Evolutionary conservation across 2,113 vertebrate species (phyloP), one percentile per base, ranked within the genome.

Genomic region (Larimichthys crocea): DNA sequence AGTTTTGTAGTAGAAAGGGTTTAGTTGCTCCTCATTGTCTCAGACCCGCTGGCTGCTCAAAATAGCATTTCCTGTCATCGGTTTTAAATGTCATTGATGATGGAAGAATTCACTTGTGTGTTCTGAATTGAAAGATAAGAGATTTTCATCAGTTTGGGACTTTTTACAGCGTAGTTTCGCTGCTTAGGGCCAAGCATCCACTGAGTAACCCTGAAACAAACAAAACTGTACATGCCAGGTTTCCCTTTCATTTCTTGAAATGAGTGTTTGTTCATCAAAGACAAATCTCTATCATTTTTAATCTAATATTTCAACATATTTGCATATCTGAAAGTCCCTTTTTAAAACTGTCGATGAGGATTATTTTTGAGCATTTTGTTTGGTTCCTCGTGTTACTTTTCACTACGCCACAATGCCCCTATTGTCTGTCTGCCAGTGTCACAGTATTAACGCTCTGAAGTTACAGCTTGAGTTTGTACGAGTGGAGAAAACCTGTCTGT

Each of bases 11-110:
- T 52, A n/a, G 52, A 67, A 44, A 73, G 7, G 7, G 50, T 46
- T 62, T 42, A 29, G 46, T 5, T 9, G 59, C 57, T 50, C 57
- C 57, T 16, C 72, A 10, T 16, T 50, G 3, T 15, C 53, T 83
- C 61, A 40, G 31, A 52, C 14, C 55, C 15, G 26, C 68, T 26
- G 14, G 31, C 46, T 48, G 68, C 61, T 66, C 10, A 53, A 73
- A 73, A 73, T 48, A 67, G 53, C 31, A 22, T 65, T 71, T 76
- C 72, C 80, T 56, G 64, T 76, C 40, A n/a, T 49, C 26, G 24
- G 31, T 61, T 79, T 66, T 31, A 60, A 31, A 74, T 15, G 46
- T 44, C 48, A 48, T 4, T 15, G 49, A 62, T 22, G 40, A 35
- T 24, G 19, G 19, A 50, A 26, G 5, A 65, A 50, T 24, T 49